Percentiles rank a stretch among this genome's conserved stretches.
These are phyloP conservation scores for Montipora capitata DNA, from an alignment of 92 coral and sea anemone species.

Conservation along the genomic window DNA sequence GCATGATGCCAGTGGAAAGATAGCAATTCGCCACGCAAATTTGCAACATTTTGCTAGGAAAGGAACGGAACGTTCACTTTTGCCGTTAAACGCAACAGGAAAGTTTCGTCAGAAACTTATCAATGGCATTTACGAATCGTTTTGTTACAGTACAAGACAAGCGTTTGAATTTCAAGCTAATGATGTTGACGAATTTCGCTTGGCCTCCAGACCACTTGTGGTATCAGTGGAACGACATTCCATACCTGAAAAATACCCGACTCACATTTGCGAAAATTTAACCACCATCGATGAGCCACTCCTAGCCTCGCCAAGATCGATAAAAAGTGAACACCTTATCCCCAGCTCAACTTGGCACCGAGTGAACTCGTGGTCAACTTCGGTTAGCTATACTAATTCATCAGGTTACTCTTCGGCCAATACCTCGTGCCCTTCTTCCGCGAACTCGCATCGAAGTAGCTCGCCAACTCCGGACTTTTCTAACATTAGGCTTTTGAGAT, in stretches of 20 bases:
- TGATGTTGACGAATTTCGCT: slow-evolving; percentile 41
- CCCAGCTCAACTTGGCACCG: slow-evolving; percentile 67
- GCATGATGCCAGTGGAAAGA: slow-evolving; percentile 66
- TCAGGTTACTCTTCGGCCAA: slow-evolving; percentile 97
- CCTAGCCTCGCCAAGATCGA: neutral
- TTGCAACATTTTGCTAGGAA: slow-evolving; percentile 34
- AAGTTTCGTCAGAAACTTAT: slow-evolving; percentile 85
- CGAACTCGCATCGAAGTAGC: slow-evolving; percentile 94
- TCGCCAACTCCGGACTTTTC: slow-evolving; percentile 98
- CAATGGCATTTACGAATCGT: slow-evolving; percentile 89
- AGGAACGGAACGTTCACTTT: neutral
- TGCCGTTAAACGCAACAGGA: slow-evolving; percentile 75
- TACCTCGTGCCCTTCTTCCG: slow-evolving; percentile 96
- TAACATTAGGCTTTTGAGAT: slow-evolving; percentile 80
- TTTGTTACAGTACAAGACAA: slow-evolving; percentile 84
- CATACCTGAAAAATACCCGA: slow-evolving; percentile 44
- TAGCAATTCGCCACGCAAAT: slow-evolving; percentile 47
- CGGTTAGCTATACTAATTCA: slow-evolving; percentile 84
- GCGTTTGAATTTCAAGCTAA: slow-evolving; percentile 80
- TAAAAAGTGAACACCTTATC: neutral
- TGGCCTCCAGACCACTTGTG: slow-evolving; percentile 27
- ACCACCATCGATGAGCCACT: slow-evolving; percentile 44
- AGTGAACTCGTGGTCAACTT: slow-evolving; percentile 87
- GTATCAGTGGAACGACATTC: slow-evolving; percentile 36
- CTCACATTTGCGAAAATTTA: slow-evolving; percentile 39